phyloP scores from a whole-genome alignment of 2,888 invertebrate genomes.

The Stenotaenia linearis region DNA sequence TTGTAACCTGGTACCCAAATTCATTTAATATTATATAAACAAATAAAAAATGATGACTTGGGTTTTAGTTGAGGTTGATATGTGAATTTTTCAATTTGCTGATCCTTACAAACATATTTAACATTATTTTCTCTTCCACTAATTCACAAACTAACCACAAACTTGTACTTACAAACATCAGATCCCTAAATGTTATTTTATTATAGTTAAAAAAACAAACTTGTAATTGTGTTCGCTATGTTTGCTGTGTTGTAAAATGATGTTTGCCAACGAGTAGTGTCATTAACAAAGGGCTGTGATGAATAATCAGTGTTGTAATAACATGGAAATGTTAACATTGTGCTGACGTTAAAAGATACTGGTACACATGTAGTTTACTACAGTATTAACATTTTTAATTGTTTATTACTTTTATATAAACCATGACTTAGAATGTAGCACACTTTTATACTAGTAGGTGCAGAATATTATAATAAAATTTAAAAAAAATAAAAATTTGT shows the following conservation, averaged over 20 bases:
- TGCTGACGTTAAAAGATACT: neutral
- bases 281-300: neutral
- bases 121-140: neutral
- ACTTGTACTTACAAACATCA: neutral
- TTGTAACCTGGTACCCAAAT: neutral
- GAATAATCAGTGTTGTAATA: neutral
- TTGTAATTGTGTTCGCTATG: neutral
- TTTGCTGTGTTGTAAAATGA: neutral
- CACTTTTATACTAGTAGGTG: neutral
- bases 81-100: neutral
- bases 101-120: neutral
- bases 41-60: neutral
- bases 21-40: neutral
- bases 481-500: neutral
- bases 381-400: conserved; percentile 1
- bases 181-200: neutral
- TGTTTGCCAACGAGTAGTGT: neutral
- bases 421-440: neutral
- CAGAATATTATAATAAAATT: neutral
- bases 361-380: neutral
- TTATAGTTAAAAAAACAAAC: neutral
- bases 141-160: conserved; percentile 7
- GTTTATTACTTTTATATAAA: neutral
- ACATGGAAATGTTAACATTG: neutral
- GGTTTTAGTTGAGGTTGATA: neutral